phyloP scores from a whole-genome alignment of 2,113 vertebrate species.

The Salminus brasiliensis region DNA sequence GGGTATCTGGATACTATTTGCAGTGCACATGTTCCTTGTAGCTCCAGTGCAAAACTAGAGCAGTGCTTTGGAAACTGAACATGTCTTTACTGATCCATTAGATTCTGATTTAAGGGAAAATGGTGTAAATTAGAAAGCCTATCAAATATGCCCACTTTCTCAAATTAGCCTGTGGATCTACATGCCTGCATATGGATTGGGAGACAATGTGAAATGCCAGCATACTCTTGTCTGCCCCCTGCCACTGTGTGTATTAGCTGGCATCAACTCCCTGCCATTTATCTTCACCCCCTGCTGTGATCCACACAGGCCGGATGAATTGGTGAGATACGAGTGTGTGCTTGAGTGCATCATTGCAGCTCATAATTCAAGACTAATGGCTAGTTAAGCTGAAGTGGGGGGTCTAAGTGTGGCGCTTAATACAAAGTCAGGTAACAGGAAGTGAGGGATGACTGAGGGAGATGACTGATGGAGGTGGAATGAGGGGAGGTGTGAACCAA shows the following conservation, averaged over 20 bases:
- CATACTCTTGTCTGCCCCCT: neutral
- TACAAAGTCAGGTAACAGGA: conserved; percentile 51
- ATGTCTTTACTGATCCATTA: too few relatives aligned
- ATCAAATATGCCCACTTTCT: neutral
- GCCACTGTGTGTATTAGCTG: conserved; percentile 29
- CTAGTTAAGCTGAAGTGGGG: conserved; percentile 51
- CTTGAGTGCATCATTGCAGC: conserved; percentile 50
- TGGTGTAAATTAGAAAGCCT: too few relatives aligned
- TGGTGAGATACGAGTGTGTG: conserved; percentile 43
- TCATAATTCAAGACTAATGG: conserved; percentile 59
- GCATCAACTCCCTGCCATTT: conserved; percentile 35
- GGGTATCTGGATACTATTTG: too few relatives aligned
- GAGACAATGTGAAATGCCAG: conserved; percentile 19
- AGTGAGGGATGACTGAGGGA: conserved; percentile 43
- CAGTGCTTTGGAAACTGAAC: too few relatives aligned
- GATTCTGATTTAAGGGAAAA: too few relatives aligned
- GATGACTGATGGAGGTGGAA: conserved; percentile 48
- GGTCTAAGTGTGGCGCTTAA: conserved; percentile 36
- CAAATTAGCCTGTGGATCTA: neutral
- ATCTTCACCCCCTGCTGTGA: conserved; percentile 50
- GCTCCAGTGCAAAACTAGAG: too few relatives aligned
- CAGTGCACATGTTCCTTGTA: too few relatives aligned
- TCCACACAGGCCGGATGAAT: conserved; percentile 47
- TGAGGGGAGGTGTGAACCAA: conserved; percentile 8
- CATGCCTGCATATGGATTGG: neutral